A percentile compares a stretch with the other conserved stretches of the same genome.
These are phyloP conservation scores for Lysandra coridon DNA, from an alignment of 2,888 invertebrate species.

Conservation along the genomic window DNA sequence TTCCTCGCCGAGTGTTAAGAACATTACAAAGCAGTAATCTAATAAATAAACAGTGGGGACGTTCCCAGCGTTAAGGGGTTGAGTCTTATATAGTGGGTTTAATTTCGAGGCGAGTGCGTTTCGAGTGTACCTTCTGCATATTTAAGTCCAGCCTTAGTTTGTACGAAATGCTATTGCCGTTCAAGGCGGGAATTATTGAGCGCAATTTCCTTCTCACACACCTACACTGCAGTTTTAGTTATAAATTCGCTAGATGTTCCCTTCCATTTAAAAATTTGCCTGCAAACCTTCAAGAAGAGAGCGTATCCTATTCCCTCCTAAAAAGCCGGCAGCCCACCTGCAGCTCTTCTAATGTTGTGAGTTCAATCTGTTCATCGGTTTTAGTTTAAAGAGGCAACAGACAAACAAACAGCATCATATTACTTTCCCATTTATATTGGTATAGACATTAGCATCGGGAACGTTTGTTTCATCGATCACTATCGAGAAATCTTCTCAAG, in stretches of 20 bases:
- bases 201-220: neutral
- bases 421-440: too few species aligned
- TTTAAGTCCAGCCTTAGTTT: slow-evolving; percentile 6
- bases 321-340: too few species aligned
- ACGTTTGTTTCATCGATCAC: too few species aligned
- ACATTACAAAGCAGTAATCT: slow-evolving; percentile 52
- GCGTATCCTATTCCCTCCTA: too few species aligned
- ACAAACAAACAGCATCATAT: too few species aligned
- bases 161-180: neutral
- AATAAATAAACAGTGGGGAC: slow-evolving; percentile 54
- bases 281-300: too few species aligned
- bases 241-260: neutral
- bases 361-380: too few species aligned
- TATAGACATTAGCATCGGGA: too few species aligned
- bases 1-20: slow-evolving; percentile 53
- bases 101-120: slow-evolving; percentile 23
- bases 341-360: too few species aligned
- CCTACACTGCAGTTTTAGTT: neutral
- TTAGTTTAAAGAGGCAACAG: too few species aligned
- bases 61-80: slow-evolving; percentile 46
- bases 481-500: too few species aligned
- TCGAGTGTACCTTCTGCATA: slow-evolving; percentile 14
- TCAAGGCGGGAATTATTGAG: neutral
- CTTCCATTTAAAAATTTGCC: too few species aligned
- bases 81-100: slow-evolving; percentile 36